Evolutionary conservation across 2,888 invertebrate genomes (phyloP).

Genomic region (Tuberolachnus salignus): DNA sequence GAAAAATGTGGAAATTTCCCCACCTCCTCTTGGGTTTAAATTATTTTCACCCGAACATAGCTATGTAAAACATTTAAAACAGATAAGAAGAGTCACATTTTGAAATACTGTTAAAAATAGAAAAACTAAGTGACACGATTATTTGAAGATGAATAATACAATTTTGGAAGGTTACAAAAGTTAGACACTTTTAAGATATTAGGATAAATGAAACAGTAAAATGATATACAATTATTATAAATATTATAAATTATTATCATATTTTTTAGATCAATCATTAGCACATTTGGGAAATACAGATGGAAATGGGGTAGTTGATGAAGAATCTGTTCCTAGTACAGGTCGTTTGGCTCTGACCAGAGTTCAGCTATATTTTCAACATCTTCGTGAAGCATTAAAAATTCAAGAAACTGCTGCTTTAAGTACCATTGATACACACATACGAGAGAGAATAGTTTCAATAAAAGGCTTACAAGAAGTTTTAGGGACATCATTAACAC

Average conservation of each 20-base stretch:
- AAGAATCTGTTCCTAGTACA: conserved; percentile 61
- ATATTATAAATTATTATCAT: background rate
- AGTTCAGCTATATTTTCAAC: conserved; percentile 66
- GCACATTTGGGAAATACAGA: conserved; percentile 60
- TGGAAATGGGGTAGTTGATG: conserved; percentile 58
- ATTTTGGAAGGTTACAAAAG: no score
- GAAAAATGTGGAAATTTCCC: no score
- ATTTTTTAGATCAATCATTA: conserved; percentile 62
- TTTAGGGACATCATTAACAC: conserved; percentile 65
- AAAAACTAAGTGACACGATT: no score
- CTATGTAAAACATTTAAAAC: no score
- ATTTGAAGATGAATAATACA: no score
- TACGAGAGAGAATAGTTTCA: conserved; percentile 65
- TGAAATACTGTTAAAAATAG: no score
- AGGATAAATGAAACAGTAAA: background rate
- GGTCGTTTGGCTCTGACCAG: conserved; percentile 64
- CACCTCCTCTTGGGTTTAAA: no score
- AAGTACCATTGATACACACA: conserved; percentile 67
- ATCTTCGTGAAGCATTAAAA: conserved; percentile 65
- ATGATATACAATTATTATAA: background rate
- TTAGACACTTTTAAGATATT: no score
- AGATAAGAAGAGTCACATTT: no score
- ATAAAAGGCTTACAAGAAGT: conserved; percentile 67
- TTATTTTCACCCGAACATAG: no score
- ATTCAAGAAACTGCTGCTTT: conserved; percentile 66